Percentiles rank a stretch among this genome's conserved stretches.
Conservation (phyloP, 2,888 invertebrate genomes). For the Tupiocoris notatus region DNA sequence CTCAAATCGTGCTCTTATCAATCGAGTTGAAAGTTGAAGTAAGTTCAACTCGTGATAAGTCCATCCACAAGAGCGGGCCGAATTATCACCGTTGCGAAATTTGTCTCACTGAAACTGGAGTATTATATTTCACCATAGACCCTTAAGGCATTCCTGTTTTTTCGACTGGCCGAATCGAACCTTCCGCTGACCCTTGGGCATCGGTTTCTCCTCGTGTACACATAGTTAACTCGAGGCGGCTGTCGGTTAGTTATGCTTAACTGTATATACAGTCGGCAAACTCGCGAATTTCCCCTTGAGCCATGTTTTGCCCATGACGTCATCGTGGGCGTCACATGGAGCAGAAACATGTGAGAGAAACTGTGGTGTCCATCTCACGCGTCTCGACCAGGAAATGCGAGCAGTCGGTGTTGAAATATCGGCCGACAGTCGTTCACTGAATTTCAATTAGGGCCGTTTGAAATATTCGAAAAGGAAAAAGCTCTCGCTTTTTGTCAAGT, state of each 20-base stretch:
- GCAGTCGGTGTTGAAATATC: background rate
- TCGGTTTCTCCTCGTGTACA: background rate
- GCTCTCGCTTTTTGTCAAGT: too few relatives aligned
- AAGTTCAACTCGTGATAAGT: background rate
- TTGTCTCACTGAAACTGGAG: background rate
- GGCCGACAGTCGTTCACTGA: background rate
- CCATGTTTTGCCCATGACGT: background rate
- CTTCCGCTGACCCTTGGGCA: background rate
- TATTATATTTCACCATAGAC: background rate
- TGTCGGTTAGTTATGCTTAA: background rate
- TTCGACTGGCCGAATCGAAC: background rate
- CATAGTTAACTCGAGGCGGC: background rate
- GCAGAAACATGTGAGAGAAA: background rate
- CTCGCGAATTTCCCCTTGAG: background rate
- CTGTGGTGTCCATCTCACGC: background rate
- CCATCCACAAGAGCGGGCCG: background rate
- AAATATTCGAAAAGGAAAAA: too few relatives aligned
- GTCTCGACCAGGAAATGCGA: background rate
- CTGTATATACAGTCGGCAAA: background rate
- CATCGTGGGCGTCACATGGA: background rate
- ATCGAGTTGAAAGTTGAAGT: too few relatives aligned
- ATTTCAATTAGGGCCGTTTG: background rate
- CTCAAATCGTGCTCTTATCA: too few relatives aligned
- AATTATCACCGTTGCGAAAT: background rate
- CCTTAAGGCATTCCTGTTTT: background rate